phyloP scores from a whole-genome alignment of 2,113 vertebrate genomes.

The Microcebus lehilahytsara region DNA sequence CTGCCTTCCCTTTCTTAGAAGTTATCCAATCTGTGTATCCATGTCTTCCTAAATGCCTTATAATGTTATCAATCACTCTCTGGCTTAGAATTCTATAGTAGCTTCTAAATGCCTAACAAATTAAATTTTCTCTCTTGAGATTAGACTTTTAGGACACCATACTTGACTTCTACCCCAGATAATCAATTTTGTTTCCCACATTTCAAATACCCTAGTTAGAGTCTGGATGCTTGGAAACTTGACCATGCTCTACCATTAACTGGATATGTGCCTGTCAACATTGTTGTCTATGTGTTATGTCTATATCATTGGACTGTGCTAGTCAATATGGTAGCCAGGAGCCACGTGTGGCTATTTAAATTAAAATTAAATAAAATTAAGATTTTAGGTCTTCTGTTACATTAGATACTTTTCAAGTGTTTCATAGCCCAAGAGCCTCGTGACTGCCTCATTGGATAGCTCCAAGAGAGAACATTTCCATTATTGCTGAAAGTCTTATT shows the following conservation, averaged over 20 bases:
- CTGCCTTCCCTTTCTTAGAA: background rate
- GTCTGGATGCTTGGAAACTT: background rate
- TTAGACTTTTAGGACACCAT: background rate
- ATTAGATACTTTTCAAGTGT: constrained; percentile 4
- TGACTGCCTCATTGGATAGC: background rate
- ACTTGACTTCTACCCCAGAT: background rate
- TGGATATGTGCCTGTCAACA: background rate
- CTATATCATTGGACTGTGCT: background rate
- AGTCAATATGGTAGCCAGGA: background rate
- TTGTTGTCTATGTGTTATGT: background rate
- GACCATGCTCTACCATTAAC: background rate
- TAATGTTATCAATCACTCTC: background rate
- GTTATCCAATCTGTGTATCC: background rate
- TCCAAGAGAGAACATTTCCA: background rate
- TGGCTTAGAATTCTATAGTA: background rate
- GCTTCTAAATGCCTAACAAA: background rate
- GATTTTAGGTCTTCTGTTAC: background rate
- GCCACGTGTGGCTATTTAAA: background rate
- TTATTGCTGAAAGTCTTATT: background rate
- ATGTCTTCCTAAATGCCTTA: background rate
- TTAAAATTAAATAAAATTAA: constrained; percentile 1
- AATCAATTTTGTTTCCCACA: background rate
- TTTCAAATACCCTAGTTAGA: background rate
- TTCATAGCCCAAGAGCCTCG: background rate
- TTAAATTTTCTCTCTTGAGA: background rate